Conservation (phyloP, 1,140 invertebrate genomes). For the Idris sp. region DNA sequence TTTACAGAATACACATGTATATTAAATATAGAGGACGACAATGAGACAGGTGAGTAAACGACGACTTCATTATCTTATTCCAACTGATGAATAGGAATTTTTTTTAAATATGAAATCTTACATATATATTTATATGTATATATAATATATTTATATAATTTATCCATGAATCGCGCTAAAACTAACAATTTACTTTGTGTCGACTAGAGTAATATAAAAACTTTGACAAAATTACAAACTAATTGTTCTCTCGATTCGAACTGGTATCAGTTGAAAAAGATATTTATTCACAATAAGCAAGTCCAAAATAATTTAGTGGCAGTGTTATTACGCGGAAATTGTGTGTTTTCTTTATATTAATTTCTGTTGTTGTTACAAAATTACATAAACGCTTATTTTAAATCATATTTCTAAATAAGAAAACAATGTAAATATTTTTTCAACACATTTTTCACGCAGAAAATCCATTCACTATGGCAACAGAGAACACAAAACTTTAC, state of each 20-base stretch:
- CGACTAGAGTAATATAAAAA: constrained; percentile 64
- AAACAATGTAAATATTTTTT: too few species aligned
- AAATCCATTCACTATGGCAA: constrained; percentile 18
- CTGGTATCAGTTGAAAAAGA: constrained; percentile 56
- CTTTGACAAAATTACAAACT: constrained; percentile 63
- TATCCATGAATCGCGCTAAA: constrained; percentile 57
- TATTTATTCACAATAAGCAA: constrained; percentile 60
- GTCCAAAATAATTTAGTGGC: too few species aligned
- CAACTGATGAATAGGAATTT: constrained; percentile 57
- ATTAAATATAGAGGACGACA: constrained; percentile 59
- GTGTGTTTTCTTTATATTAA: constrained; percentile 23
- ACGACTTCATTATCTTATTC: constrained; percentile 53
- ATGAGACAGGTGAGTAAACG: constrained; percentile 59
- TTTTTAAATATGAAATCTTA: constrained; percentile 55
- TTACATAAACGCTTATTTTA: constrained; percentile 15
- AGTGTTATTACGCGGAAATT: constrained; percentile 39
- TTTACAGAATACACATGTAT: constrained; percentile 55
- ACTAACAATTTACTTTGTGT: constrained; percentile 57
- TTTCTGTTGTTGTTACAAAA: constrained; percentile 29
- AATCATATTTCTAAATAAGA: too few species aligned
- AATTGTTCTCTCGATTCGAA: constrained; percentile 47
- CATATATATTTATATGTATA: constrained; percentile 44
- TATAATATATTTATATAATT: constrained; percentile 46
- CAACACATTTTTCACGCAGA: too few species aligned
- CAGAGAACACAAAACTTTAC: constrained; percentile 17